These are phyloP conservation scores for Sitta europaea DNA, from an alignment of 2,113 vertebrate genomes.

Conservation along the genomic window DNA sequence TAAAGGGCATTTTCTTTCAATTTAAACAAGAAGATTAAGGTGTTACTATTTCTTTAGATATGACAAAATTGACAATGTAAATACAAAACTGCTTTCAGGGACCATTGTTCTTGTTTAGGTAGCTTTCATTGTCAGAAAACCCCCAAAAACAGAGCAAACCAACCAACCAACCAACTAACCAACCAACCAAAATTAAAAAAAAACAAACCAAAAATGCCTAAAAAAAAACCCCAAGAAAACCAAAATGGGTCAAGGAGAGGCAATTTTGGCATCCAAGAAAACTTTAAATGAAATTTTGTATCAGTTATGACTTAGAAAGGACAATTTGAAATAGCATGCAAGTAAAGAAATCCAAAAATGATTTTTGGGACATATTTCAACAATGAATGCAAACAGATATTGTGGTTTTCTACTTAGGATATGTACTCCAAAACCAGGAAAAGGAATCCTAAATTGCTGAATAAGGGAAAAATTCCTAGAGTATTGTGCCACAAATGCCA, in stretches of 20 bases:
- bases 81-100: background rate
- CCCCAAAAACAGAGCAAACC: fast-evolving
- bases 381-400: background rate
- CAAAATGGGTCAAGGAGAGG: background rate
- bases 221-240: too few relatives aligned
- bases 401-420: background rate
- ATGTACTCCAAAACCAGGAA: background rate
- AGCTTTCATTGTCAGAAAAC: background rate
- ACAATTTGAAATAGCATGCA: background rate
- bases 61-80: background rate
- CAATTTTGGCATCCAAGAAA: background rate
- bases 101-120: background rate
- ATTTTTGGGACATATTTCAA: too few relatives aligned
- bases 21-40: background rate
- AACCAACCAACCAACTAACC: too few relatives aligned
- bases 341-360: background rate
- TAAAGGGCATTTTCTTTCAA: background rate
- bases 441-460: background rate
- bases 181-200: background rate
- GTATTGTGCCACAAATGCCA: background rate
- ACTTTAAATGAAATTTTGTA: background rate
- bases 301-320: background rate
- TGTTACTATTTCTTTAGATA: background rate
- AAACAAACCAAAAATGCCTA: background rate
- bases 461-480: background rate